Base-by-base conservation (phyloP, 1,140 invertebrate species). In the Rhyzopertha dominica region DNA sequence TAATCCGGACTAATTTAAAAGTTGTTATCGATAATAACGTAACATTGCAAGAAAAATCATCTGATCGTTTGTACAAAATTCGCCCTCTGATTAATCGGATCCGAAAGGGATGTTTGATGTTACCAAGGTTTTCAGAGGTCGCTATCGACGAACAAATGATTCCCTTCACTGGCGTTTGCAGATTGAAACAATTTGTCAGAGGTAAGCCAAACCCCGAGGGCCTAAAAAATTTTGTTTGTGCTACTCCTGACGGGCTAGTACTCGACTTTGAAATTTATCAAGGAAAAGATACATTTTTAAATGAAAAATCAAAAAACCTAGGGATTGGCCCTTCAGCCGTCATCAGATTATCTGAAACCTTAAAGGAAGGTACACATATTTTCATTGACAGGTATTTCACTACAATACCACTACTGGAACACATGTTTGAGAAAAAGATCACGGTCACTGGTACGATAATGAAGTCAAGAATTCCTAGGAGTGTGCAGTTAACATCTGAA, bases 61-160 rank as follows among this genome's bases (percentile, higher is more conserved):
- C 30, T 13, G 34, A 43, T 14, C 7, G 14, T 14, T 36, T 46
- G 4, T 50, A 14, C 4, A 46, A 50, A 20, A 36, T 50, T 28
- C 4, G 35, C 8, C 25, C 43, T 3, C 8, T 50, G 5, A 26
- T 37, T 1, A 18, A 51, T 5, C 18, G 34, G 16, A 31, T 48
- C 14, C 12, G 35, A 23, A 20, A 51, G 13, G 13, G 38, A 24
- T 51, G 38, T 32, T 31, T 51, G 3, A 14, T 7, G 8, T 30
- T 51, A 18, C 8, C 18, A 37, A 36, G 49, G n/a, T 20, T 13
- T n/a, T 3, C 17, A 29, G 19, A 29, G 10, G 28, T 52, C 1
- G 46, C 46, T 1, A 25, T 49, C 3, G 50, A 52, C 25, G 46
- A 52, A 44, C 50, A 52, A 44, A 49, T 52, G 45, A 52, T 49